These are phyloP conservation scores for Hypena proboscidalis DNA, from an alignment of 2,888 invertebrate genomes.

Conservation along the genomic window DNA sequence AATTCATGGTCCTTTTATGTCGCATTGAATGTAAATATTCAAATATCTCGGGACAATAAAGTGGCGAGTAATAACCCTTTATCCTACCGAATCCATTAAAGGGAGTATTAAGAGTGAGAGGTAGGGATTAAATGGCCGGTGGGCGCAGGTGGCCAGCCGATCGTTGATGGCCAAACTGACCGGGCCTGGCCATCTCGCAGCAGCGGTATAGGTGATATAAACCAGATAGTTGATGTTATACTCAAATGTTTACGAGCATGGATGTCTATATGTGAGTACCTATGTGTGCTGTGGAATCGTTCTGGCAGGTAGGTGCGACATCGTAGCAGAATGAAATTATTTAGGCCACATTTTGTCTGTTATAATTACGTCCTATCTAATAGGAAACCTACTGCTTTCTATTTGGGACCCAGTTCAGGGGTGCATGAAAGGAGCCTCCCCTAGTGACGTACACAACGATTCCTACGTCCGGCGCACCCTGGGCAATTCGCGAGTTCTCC, in stretches of 20 bases:
- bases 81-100: constrained; percentile 20
- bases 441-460: too few species aligned
- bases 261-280: neutral
- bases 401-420: too few species aligned
- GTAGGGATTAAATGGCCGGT: constrained; percentile 22
- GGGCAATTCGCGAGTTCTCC: too few species aligned
- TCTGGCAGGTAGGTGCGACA: too few species aligned
- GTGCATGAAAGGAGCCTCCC: too few species aligned
- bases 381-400: too few species aligned
- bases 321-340: too few species aligned
- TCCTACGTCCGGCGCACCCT: too few species aligned
- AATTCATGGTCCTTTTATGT: constrained; percentile 16
- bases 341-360: too few species aligned
- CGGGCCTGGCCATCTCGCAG: constrained; percentile 2
- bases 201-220: constrained; percentile 20
- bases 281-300: neutral
- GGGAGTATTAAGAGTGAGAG: constrained; percentile 16
- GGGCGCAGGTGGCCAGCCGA: constrained; percentile 32
- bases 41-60: constrained; percentile 19
- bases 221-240: constrained; percentile 10
- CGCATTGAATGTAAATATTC: constrained; percentile 4
- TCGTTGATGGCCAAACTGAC: constrained; percentile 19
- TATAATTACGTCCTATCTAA: too few species aligned
- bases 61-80: constrained; percentile 13
- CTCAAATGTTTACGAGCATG: constrained; percentile 9